Base-by-base conservation (phyloP, 2,113 vertebrate species). In the Melanerpes aurifrons region DNA sequence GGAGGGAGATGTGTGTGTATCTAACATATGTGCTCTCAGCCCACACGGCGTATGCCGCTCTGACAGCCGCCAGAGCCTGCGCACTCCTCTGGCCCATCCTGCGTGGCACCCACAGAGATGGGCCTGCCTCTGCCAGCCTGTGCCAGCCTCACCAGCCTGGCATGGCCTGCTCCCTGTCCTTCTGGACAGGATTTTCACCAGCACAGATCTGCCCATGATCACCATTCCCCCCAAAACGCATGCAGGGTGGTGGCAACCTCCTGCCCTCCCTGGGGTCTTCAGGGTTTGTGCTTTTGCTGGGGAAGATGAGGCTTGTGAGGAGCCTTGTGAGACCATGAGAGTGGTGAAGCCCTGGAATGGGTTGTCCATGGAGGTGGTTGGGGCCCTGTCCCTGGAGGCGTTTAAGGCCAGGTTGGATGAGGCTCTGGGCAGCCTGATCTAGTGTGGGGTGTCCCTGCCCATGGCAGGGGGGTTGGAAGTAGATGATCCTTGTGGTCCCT, bases 11-110 rank as follows among this genome's bases (percentile, higher is more conserved):
- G 89, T 96, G 95, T 94, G 94, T 95, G 2, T 90, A 32, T n/a
- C 92, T 94, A 64, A 94, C 95, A 94, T 92, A 96, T 94, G 94
- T 92, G 87, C 87, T 96, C 91, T n/a, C 95, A 94, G 24, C 92
- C 96, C 93, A 94, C 96, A 62, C 96, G 87, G 14, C 93, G 87
- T 61, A 87, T 96, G 96, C 10, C 5, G 61, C 87, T 67, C 79
- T 3, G 53, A 58, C 4, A 45, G 66, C 32, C 10, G 0, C 58
- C 1, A 1, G 29, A 86, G 77, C 25, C 0, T 45, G 82, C 5
- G 58, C 19, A 0, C 20, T 86, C 35, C 76, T 8, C 43, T 1
- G 0, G 7, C 48, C 67, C 0, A 5, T n/a, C n/a, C 7, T 9
- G 37, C 4, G 10, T 50, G 69, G 72, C 61, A 25, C 82, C 66